Conservation (phyloP, 2,797 vertebrate genomes). For the Sparidentex hasta region DNA sequence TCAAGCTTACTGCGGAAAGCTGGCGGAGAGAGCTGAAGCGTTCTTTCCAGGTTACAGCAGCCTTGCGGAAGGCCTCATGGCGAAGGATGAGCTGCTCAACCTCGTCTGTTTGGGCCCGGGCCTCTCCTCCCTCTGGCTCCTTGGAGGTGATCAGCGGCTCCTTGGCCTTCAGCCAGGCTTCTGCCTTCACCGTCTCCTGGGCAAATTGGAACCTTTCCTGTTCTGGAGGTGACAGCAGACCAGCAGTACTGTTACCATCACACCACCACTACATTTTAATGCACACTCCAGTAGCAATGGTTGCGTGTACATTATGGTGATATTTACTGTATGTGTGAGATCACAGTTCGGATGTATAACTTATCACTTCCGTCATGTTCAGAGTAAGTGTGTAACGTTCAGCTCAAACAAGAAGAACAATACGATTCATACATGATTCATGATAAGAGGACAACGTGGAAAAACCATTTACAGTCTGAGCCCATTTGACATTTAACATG, state of each 20-base stretch:
- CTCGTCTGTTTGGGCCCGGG: conserved; percentile 89
- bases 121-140: conserved; percentile 81
- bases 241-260: conserved; percentile 37
- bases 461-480: conserved; percentile 28
- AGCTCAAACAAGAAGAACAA: conserved; percentile 18
- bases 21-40: conserved; percentile 93
- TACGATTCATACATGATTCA: conserved; percentile 50
- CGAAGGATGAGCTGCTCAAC: conserved; percentile 96
- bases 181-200: conserved; percentile 90
- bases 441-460: conserved; percentile 31
- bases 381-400: conserved; percentile 17
- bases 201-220: conserved; percentile 92
- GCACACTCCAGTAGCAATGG: neutral
- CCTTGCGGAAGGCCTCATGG: conserved; percentile 95
- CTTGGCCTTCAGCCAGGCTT: conserved; percentile 93
- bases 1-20: conserved; percentile 89
- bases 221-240: conserved; percentile 81
- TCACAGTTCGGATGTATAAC: neutral
- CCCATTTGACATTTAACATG: conserved; percentile 38
- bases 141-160: conserved; percentile 88
- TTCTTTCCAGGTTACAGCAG: conserved; percentile 94
- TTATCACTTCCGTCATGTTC: neutral
- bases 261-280: conserved; percentile 11
- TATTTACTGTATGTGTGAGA: neutral
- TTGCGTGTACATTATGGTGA: neutral